Conservation (phyloP, 1,140 invertebrate species). For the Lepeophtheirus salmonis region DNA sequence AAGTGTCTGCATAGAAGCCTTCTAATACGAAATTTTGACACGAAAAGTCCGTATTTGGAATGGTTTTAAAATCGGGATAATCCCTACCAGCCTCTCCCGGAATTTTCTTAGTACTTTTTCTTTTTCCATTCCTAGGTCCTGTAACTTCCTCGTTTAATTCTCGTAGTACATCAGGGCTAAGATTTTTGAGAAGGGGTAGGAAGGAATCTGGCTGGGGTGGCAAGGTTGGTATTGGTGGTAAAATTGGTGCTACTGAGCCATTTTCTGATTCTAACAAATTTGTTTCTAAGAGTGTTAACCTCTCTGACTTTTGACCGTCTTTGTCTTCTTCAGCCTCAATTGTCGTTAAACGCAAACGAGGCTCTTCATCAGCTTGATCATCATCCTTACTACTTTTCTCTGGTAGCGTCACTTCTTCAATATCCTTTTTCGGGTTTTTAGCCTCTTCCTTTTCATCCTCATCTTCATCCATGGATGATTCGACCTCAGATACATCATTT, state of each 20-base stretch:
- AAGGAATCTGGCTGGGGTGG: slow-evolving; percentile 12
- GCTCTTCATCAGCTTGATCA: neutral
- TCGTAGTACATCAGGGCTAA: slow-evolving; percentile 10
- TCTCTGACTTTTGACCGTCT: neutral
- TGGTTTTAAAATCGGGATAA: slow-evolving; percentile 18
- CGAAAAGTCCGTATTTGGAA: slow-evolving; percentile 14
- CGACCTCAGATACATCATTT: neutral
- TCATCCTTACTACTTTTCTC: neutral
- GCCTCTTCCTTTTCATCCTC: neutral
- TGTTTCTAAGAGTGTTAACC: neutral
- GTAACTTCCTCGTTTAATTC: neutral
- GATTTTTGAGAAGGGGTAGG: slow-evolving; percentile 6
- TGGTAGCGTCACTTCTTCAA: neutral
- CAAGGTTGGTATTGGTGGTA: slow-evolving; percentile 15
- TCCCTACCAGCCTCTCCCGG: slow-evolving; percentile 13
- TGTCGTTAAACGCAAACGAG: neutral
- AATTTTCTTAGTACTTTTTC: neutral
- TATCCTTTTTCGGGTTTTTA: neutral
- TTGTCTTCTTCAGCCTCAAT: too few relatives aligned
- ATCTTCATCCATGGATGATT: neutral
- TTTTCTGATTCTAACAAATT: neutral
- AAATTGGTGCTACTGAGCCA: neutral
- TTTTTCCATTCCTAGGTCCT: neutral
- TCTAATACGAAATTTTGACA: slow-evolving; percentile 16
- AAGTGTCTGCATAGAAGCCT: slow-evolving; percentile 18